phyloP scores from a whole-genome alignment of 2,888 invertebrate genomes.

The Cryptus viduatorius region DNA sequence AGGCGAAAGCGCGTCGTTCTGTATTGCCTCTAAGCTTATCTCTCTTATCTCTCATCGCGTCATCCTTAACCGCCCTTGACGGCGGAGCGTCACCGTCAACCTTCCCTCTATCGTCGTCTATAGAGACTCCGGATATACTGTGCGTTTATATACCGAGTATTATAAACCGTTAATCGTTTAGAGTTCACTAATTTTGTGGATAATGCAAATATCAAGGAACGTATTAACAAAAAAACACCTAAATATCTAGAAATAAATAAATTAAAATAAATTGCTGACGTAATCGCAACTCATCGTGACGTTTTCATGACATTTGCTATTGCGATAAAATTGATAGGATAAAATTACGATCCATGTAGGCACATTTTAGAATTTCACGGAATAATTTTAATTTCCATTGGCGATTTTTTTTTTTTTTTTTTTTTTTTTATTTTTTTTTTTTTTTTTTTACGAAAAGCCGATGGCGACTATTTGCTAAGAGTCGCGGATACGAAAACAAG shows the following conservation, averaged over 20 bases:
- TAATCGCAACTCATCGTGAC: not conserved
- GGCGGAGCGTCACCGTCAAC: slow-evolving; percentile 30
- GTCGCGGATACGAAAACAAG: too few species aligned
- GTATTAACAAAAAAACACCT: not conserved
- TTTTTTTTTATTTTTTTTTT: too few species aligned
- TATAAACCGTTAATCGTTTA: not conserved
- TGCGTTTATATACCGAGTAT: not conserved
- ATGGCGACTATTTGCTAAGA: too few species aligned
- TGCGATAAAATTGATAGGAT: too few species aligned
- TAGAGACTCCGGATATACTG: not conserved
- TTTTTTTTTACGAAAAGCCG: too few species aligned
- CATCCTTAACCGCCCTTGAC: slow-evolving; percentile 49
- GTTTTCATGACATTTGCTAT: too few species aligned
- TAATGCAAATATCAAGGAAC: not conserved
- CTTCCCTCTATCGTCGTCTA: slow-evolving; percentile 10
- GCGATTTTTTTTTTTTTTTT: too few species aligned
- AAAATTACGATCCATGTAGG: too few species aligned
- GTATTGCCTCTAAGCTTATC: slow-evolving; percentile 51
- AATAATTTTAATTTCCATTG: too few species aligned
- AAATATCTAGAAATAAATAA: not conserved
- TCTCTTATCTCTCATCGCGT: slow-evolving; percentile 38
- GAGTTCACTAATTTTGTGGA: not conserved
- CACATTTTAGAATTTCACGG: too few species aligned
- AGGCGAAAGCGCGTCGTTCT: slow-evolving; percentile 34
- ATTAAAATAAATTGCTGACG: too few species aligned